Evolutionary conservation across 1,140 invertebrate genomes (phyloP), one percentile per base, ranked within the genome.

Genomic region (Sitophilus oryzae): DNA sequence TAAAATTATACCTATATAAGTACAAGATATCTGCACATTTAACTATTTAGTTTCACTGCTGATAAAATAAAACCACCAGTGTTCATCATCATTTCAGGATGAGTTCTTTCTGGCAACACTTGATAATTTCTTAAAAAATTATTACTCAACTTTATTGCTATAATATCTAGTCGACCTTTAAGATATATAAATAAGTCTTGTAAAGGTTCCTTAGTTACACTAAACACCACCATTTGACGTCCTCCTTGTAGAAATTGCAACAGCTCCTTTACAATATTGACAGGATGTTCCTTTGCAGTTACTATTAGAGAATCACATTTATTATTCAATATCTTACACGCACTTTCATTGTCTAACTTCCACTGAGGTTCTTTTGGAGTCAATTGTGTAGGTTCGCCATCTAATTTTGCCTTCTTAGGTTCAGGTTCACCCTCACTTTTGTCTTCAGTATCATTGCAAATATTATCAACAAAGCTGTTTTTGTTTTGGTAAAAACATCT

Each of bases 81-180:
- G 38, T 65, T 86, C 77, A 88, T 91, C 56, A 79, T 80, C 15
- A 91, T 84, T 65, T 86, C 79, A 4, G 91, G 90, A 79, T 93
- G 89, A 14, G 89, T 92, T 65, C 90, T 77, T 56, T 88, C 81
- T 0, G 86, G 81, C 46, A 93, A 73, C 35, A 96, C 84, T 79
- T 97, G 94, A 78, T 94, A 94, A 44, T 84, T 82, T 60, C 93
- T 78, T 64, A 93, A 74, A 81, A 93, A 96, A 62, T 88, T 93
- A 41, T 89, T 89, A 34, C 85, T 84, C 1, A 97, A 67, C 69
- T 81, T 82, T 20, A 96, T 66, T 66, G 83, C 84, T 14, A 88
- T 78, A 8, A 90, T 80, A 69, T 83, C 79, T 14, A 76, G 77
- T 10, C 75, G 70, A 37, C 78, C 74, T 69, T 91, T 93, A 10